Evolutionary conservation across 2,888 invertebrate species (phyloP).

Genomic region (Drosophila cognata): DNA sequence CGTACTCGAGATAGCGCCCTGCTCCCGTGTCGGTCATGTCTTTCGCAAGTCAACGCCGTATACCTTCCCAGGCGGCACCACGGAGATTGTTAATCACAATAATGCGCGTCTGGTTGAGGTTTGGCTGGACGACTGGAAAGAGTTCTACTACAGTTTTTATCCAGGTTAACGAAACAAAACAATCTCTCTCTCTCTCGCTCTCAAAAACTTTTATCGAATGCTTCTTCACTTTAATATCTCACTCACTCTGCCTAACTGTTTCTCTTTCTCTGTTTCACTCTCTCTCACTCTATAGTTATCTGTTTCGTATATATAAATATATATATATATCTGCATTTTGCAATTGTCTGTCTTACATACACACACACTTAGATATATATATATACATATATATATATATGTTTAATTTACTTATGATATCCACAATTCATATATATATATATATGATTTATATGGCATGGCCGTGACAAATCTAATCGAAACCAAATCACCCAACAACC

Average conservation of each 20-base stretch:
- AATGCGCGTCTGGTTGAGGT: conserved; percentile 99
- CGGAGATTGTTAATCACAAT: conserved; percentile 99
- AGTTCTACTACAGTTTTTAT: conserved; percentile 99
- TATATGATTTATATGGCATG: conserved; percentile 71
- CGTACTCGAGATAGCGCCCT: conserved; percentile 96
- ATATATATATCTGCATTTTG: conserved; percentile 63
- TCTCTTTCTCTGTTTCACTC: conserved; percentile 23
- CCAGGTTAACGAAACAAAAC: conserved; percentile 89
- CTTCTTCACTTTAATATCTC: conserved; percentile 58
- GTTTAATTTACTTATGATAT: conserved; percentile 55
- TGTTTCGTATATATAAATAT: conserved; percentile 49
- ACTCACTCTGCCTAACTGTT: conserved; percentile 44
- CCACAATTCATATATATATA: conserved; percentile 23
- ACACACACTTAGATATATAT: conserved; percentile 37
- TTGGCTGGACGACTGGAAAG: conserved; percentile 99
- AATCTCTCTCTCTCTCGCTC: conserved; percentile 14
- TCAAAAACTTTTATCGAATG: conserved; percentile 55
- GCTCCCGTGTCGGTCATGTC: conserved; percentile 97
- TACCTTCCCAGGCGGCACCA: conserved; percentile 98
- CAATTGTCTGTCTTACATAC: conserved; percentile 61
- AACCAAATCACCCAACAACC: conserved; percentile 54
- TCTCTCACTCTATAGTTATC: conserved; percentile 51
- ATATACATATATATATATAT: conserved; percentile 34
- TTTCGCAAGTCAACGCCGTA: conserved; percentile 99
- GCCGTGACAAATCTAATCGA: conserved; percentile 58